Conservation (phyloP, 1,140 invertebrate genomes). For the Aradophagus sp. region DNA sequence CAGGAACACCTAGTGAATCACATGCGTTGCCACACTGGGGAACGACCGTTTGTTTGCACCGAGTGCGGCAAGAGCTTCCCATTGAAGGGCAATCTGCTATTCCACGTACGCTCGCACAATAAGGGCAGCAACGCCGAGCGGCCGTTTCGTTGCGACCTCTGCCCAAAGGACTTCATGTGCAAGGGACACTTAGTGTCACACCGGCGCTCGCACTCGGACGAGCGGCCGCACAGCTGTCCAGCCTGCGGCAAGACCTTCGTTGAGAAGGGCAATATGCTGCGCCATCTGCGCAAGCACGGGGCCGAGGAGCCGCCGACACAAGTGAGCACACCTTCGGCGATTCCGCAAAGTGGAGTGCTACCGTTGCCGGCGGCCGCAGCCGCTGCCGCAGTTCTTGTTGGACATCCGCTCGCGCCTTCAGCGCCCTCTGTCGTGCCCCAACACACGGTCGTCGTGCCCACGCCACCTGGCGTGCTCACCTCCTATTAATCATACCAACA, state of each 20-base stretch:
- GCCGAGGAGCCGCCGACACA: constrained; percentile 72
- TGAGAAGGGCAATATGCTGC: constrained; percentile 83
- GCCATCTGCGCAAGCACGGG: constrained; percentile 77
- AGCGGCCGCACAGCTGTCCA: constrained; percentile 85
- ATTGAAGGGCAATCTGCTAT: constrained; percentile 91
- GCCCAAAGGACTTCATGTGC: constrained; percentile 96
- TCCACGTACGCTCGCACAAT: constrained; percentile 96
- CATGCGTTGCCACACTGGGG: constrained; percentile 91
- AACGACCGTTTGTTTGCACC: constrained; percentile 85
- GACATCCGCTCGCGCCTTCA: constrained; percentile 69
- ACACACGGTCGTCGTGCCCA: constrained; percentile 73
- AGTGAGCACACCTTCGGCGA: constrained; percentile 67
- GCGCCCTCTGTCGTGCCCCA: constrained; percentile 70
- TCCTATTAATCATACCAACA: constrained; percentile 64
- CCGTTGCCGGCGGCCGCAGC: constrained; percentile 60
- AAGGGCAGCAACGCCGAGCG: constrained; percentile 88
- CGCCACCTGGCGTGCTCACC: constrained; percentile 71
- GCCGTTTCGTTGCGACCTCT: constrained; percentile 95
- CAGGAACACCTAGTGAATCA: constrained; percentile 84
- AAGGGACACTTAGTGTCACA: constrained; percentile 95
- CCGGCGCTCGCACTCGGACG: constrained; percentile 90
- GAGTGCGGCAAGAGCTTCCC: constrained; percentile 92
- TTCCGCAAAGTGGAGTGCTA: constrained; percentile 66
- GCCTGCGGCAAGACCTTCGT: constrained; percentile 87
- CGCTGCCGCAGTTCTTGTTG: constrained; percentile 69